Evolutionary conservation across 2,113 vertebrate species (phyloP).

Genomic region (Tautogolabrus adspersus): DNA sequence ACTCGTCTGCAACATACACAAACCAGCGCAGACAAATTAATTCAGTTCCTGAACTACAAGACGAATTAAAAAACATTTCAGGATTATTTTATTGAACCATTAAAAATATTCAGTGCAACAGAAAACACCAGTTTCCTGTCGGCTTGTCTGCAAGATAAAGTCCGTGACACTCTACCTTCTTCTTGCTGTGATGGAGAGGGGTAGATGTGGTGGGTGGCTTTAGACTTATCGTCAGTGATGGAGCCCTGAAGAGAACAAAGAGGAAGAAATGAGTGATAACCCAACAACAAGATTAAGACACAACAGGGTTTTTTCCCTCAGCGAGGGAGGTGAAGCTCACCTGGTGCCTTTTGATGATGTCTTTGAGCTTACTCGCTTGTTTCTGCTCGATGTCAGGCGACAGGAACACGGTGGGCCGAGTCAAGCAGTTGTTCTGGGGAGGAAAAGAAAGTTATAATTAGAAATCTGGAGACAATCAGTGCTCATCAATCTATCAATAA

Average conservation of each 20-base stretch:
- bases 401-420: constrained; percentile 94
- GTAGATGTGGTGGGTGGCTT: constrained; percentile 95
- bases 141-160: background rate
- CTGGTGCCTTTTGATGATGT: constrained; percentile 98
- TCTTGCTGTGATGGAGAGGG: constrained; percentile 89
- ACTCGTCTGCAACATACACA: constrained; percentile 89
- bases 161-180: constrained; percentile 85
- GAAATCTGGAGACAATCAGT: background rate
- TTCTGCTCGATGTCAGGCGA: constrained; percentile 94
- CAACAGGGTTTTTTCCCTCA: background rate
- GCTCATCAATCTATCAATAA: too few species aligned
- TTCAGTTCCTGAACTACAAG: background rate
- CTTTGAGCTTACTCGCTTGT: constrained; percentile 93
- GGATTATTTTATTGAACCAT: too few species aligned
- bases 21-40: background rate
- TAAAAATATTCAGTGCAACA: background rate
- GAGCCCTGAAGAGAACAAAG: constrained; percentile 85
- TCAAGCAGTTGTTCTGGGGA: constrained; percentile 94
- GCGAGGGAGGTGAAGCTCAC: constrained; percentile 67
- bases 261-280: background rate
- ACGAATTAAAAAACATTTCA: too few species aligned
- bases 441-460: background rate
- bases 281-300: background rate
- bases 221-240: constrained; percentile 95
- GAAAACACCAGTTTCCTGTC: background rate